phyloP scores from a whole-genome alignment of 92 coral and sea anemone species.

The Porites divaricata region DNA sequence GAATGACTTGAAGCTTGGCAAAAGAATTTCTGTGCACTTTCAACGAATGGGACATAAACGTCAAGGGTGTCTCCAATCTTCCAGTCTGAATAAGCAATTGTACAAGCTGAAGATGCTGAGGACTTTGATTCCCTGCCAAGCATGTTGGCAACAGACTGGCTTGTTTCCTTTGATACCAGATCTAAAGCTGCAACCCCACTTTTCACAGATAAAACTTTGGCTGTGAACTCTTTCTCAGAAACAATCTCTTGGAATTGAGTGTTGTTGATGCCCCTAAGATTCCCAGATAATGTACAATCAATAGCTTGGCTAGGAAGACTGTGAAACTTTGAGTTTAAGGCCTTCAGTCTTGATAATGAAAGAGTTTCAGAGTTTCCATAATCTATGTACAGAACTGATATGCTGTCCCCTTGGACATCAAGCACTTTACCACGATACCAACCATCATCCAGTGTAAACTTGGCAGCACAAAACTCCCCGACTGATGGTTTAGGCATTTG shows the following conservation, averaged over 20 bases:
- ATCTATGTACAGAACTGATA: constrained; percentile 78
- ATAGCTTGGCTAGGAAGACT: constrained; percentile 77
- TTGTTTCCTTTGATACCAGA: constrained; percentile 59
- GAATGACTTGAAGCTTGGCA: constrained; percentile 47
- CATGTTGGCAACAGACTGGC: constrained; percentile 31
- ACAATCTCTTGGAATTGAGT: constrained; percentile 59
- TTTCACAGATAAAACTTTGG: constrained; percentile 39
- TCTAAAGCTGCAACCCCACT: constrained; percentile 65
- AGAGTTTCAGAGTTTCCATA: constrained; percentile 92
- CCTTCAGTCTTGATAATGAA: constrained; percentile 68
- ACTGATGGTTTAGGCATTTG: constrained; percentile 61
- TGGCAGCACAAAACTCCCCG: constrained; percentile 78
- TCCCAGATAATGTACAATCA: constrained; percentile 49
- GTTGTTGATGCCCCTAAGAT: constrained; percentile 19
- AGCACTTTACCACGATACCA: constrained; percentile 92
- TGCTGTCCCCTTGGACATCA: constrained; percentile 48
- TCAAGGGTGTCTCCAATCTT: constrained; percentile 27
- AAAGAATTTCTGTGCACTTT: constrained; percentile 55
- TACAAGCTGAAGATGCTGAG: neutral
- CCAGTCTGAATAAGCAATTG: constrained; percentile 18
- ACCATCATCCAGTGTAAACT: constrained; percentile 83
- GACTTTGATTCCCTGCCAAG: neutral
- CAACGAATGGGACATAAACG: constrained; percentile 48
- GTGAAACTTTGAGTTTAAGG: constrained; percentile 73
- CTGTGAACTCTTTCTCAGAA: constrained; percentile 67